phyloP scores from a whole-genome alignment of 2,113 vertebrate species.

The Cebus imitator region DNA sequence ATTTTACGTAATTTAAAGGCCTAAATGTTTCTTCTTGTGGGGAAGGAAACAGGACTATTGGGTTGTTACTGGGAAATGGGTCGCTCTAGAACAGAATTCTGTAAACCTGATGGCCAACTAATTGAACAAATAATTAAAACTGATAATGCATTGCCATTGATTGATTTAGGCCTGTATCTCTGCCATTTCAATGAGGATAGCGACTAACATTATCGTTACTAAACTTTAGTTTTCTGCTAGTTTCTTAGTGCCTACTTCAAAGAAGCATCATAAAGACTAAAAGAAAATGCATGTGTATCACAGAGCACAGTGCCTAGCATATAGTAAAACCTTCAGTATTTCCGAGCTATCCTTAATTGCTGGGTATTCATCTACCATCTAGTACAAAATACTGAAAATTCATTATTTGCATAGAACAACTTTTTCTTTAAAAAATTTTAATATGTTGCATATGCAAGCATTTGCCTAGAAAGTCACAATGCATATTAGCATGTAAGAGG shows the following conservation, averaged over 20 bases:
- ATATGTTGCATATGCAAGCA: neutral
- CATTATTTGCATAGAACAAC: slow-evolving; percentile 6
- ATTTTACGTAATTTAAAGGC: neutral
- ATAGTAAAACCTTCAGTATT: neutral
- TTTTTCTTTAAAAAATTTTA: slow-evolving; percentile 47
- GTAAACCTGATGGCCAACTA: neutral
- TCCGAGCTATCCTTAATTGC: neutral
- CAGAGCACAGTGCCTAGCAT: neutral
- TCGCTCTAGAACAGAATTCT: slow-evolving; percentile 18
- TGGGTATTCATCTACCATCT: neutral
- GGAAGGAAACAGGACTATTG: neutral
- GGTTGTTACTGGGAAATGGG: neutral
- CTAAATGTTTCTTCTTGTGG: neutral
- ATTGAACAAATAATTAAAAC: neutral
- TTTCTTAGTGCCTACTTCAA: neutral
- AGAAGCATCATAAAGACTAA: neutral
- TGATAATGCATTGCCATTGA: neutral
- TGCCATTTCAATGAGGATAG: neutral
- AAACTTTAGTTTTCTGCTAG: neutral
- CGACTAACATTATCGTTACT: neutral
- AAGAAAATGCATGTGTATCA: neutral
- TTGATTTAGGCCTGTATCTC: neutral
- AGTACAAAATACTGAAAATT: neutral
- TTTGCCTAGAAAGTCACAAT: neutral
- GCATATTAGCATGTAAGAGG: slow-evolving; percentile 7